Conservation (phyloP, 2,888 invertebrate species). For the Thymelicus sylvestris region DNA sequence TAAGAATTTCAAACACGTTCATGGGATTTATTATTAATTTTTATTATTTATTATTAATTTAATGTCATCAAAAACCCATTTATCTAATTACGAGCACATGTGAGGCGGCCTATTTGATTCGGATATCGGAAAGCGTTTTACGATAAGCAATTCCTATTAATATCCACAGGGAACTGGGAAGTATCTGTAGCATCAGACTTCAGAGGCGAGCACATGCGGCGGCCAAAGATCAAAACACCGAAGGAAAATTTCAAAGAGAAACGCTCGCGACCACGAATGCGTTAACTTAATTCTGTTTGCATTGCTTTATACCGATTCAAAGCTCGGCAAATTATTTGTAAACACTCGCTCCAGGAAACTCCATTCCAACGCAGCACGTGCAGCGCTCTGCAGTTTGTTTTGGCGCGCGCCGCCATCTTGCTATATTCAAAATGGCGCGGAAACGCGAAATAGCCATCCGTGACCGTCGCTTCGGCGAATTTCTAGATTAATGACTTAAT, state of each 20-base stretch:
- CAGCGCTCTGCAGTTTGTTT: slow-evolving; percentile 48
- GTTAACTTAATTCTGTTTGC: slow-evolving; percentile 56
- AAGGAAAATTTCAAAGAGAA: slow-evolving; percentile 49
- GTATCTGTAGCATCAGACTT: slow-evolving; percentile 20
- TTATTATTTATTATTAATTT: background rate
- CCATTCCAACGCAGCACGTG: slow-evolving; percentile 60
- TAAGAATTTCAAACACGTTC: background rate
- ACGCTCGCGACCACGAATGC: slow-evolving; percentile 46
- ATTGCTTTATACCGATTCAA: slow-evolving; percentile 53
- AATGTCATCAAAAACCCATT: background rate
- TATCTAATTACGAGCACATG: background rate
- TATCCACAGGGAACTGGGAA: slow-evolving; percentile 31
- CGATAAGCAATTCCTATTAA: slow-evolving; percentile 21
- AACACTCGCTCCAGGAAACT: slow-evolving; percentile 61
- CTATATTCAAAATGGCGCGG: slow-evolving; percentile 40
- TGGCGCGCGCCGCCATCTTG: slow-evolving; percentile 58
- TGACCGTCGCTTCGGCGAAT: slow-evolving; percentile 58
- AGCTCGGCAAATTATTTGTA: slow-evolving; percentile 61
- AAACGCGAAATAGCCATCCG: slow-evolving; percentile 57
- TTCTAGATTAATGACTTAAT: slow-evolving; percentile 74
- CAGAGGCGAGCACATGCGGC: slow-evolving; percentile 15
- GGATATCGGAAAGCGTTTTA: slow-evolving; percentile 24
- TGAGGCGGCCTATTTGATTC: slow-evolving; percentile 20
- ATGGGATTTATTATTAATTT: background rate
- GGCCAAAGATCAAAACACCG: slow-evolving; percentile 40